Evolutionary conservation across 2,113 vertebrate genomes (phyloP).

Genomic region (Hyla sarda): DNA sequence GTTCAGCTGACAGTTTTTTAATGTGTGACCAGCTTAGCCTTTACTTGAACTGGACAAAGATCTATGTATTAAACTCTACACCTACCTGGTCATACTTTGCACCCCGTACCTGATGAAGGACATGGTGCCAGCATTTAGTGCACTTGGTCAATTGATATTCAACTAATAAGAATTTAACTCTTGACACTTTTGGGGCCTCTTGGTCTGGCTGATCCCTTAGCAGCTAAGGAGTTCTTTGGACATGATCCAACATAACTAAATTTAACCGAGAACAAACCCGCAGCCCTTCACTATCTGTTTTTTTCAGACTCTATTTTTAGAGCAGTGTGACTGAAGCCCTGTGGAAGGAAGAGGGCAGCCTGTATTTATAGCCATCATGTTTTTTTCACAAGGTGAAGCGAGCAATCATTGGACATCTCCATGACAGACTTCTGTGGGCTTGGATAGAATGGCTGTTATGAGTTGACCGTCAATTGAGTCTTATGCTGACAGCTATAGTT

Average conservation of each 20-base stretch:
- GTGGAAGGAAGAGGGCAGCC: neutral
- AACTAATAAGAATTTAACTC: too few relatives aligned
- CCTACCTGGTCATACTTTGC: too few relatives aligned
- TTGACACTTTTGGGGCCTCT: neutral
- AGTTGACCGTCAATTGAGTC: neutral
- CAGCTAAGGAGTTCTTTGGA: slow-evolving; percentile 30
- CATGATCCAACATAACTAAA: slow-evolving; percentile 37
- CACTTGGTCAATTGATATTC: too few relatives aligned
- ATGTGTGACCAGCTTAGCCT: too few relatives aligned
- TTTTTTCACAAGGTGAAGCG: slow-evolving; percentile 13
- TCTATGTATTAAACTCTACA: too few relatives aligned
- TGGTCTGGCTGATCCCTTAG: neutral
- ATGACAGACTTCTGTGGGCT: neutral
- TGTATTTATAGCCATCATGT: slow-evolving; percentile 45
- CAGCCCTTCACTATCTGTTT: slow-evolving; percentile 4
- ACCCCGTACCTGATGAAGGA: too few relatives aligned
- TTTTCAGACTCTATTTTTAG: slow-evolving; percentile 48
- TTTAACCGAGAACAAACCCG: slow-evolving; percentile 8
- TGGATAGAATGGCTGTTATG: neutral
- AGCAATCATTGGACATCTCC: neutral
- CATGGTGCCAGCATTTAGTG: too few relatives aligned
- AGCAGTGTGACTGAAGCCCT: slow-evolving; percentile 10
- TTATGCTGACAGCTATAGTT: neutral
- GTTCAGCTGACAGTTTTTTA: too few relatives aligned
- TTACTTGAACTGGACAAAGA: too few relatives aligned